Evolutionary conservation across 1,140 invertebrate species (phyloP).

Genomic region (Cotesia typhae): DNA sequence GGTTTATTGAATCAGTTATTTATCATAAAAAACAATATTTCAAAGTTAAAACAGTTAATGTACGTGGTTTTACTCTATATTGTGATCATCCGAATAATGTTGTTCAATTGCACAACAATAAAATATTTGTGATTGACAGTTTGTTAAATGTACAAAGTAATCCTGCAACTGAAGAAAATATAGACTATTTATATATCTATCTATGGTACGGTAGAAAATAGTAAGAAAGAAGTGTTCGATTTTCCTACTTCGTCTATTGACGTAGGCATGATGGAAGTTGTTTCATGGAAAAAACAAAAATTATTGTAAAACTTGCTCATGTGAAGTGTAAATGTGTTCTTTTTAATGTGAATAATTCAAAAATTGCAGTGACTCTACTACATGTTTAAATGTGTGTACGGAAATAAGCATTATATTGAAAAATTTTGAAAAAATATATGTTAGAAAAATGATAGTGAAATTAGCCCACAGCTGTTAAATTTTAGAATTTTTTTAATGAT

Average conservation of each 20-base stretch:
- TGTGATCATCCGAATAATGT: background rate
- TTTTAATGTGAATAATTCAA: background rate
- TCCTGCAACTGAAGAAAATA: background rate
- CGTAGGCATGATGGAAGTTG: conserved; percentile 1
- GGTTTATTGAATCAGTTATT: background rate
- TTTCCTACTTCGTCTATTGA: background rate
- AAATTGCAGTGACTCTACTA: conserved; percentile 7
- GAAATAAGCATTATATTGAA: too few relatives aligned
- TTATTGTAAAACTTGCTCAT: too few relatives aligned
- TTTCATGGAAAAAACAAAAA: too few relatives aligned
- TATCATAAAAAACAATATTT: background rate
- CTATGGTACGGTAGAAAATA: background rate
- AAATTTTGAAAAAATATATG: too few relatives aligned
- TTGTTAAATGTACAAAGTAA: background rate
- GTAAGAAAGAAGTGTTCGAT: background rate
- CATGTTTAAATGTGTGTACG: background rate
- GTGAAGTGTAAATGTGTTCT: too few relatives aligned
- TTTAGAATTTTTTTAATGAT: too few relatives aligned
- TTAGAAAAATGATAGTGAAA: too few relatives aligned
- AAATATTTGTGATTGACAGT: background rate
- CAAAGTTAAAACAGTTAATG: background rate
- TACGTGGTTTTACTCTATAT: background rate
- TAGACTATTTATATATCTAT: background rate
- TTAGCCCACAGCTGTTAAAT: too few relatives aligned
- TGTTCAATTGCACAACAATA: background rate